Percentiles rank a stretch among this genome's conserved stretches.
phyloP scores from a whole-genome alignment of 2,797 vertebrate species.

The Sebastes variabilis region DNA sequence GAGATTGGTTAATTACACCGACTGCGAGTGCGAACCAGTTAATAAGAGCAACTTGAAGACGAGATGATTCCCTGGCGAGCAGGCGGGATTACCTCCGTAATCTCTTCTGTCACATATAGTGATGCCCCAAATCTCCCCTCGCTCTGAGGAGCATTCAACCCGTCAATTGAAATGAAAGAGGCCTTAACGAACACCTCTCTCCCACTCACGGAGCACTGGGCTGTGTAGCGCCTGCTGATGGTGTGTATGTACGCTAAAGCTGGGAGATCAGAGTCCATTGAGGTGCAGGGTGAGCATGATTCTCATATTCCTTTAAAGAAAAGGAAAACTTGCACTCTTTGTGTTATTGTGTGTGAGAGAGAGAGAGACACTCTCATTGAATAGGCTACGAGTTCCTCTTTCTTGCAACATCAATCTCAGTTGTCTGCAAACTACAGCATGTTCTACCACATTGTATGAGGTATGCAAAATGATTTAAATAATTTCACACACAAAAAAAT shows the following conservation, averaged over 20 bases:
- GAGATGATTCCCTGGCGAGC: conserved; percentile 84
- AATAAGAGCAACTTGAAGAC: conserved; percentile 82
- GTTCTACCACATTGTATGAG: not conserved
- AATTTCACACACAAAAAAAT: conserved; percentile 15
- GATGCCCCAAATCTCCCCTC: conserved; percentile 85
- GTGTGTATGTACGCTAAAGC: conserved; percentile 59
- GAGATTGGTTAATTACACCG: conserved; percentile 78
- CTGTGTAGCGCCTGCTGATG: conserved; percentile 54
- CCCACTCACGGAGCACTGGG: conserved; percentile 63
- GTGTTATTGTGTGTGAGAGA: not conserved
- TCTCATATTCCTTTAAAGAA: conserved; percentile 66
- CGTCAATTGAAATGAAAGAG: conserved; percentile 88
- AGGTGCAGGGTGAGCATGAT: conserved; percentile 43
- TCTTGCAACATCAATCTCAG: conserved; percentile 7
- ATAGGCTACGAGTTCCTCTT: not conserved
- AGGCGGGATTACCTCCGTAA: conserved; percentile 88
- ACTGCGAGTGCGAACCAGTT: conserved; percentile 86
- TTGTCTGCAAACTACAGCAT: not conserved
- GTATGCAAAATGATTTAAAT: conserved; percentile 19
- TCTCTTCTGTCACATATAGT: conserved; percentile 91
- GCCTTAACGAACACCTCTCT: conserved; percentile 80
- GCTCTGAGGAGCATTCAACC: conserved; percentile 83
- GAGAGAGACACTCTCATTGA: not conserved
- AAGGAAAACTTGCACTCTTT: conserved; percentile 30
- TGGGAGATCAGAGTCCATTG: conserved; percentile 65